Conservation (phyloP, 2,888 invertebrate genomes). For the Ichneumoninae sp. region DNA sequence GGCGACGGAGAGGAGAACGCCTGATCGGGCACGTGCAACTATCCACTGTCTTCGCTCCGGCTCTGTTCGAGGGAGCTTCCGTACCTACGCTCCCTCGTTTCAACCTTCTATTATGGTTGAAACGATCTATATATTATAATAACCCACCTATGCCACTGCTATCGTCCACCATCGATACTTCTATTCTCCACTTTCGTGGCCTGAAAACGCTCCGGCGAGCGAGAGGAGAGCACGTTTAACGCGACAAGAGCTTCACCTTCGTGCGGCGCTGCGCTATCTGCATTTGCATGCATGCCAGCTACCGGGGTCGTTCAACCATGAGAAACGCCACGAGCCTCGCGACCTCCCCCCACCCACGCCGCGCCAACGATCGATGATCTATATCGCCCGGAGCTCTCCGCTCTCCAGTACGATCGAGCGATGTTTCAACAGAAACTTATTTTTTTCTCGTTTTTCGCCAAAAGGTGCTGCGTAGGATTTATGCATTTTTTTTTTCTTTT, state of each 20-base stretch:
- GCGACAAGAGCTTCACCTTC: conserved; percentile 54
- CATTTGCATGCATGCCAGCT: conserved; percentile 60
- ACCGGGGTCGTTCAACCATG: conserved; percentile 58
- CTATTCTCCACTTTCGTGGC: conserved; percentile 35
- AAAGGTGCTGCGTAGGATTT: too few species aligned
- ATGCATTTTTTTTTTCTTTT: too few species aligned
- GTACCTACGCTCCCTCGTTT: not conserved
- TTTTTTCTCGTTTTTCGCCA: not conserved
- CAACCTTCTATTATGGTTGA: not conserved
- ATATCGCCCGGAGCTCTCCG: conserved; percentile 33
- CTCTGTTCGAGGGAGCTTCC: not conserved
- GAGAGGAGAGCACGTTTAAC: conserved; percentile 27
- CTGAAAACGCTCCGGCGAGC: conserved; percentile 18
- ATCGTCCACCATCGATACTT: conserved; percentile 26
- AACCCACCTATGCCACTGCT: not conserved
- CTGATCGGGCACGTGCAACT: conserved; percentile 8
- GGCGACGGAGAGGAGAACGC: not conserved
- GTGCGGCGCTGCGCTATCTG: conserved; percentile 39
- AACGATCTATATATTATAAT: too few species aligned
- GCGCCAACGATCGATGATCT: conserved; percentile 43
- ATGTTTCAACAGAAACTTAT: not conserved
- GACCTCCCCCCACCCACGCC: conserved; percentile 18
- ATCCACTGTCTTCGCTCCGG: not conserved
- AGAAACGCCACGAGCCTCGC: conserved; percentile 45
- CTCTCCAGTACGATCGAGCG: not conserved